Base-by-base conservation (phyloP, 2,888 invertebrate genomes). In the Sthenelais limicola region DNA sequence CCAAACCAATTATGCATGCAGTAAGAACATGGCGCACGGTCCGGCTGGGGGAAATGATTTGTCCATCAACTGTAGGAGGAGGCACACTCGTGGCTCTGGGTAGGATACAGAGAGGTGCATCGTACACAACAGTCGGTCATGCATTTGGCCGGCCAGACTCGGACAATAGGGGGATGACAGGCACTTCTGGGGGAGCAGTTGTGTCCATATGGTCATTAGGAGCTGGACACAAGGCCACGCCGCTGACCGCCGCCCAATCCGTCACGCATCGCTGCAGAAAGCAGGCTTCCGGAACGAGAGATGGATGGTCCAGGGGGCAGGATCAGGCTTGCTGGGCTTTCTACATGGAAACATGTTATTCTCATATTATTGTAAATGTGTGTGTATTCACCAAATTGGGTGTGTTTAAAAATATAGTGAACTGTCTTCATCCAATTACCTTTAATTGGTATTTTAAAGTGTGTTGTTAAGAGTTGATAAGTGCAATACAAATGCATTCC, bases 151-250 rank as follows among this genome's bases (percentile, higher is more conserved):
- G 24, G 38, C 21, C 24, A 43, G n/a, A 26, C 35, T 24, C n/a
- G 21, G 38, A 62, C 62, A 62, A 62, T 62, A 26, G 24, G 35
- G 62, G 24, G 24, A 28, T 62, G 62, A 62, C 62, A 62, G 62
- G 62, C 38, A 35, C 62, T 62, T 62, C 43, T 43, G 62, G 62
- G 18, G 43, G 62, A 43, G 38, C 62, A 62, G 35, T 62, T 62
- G 62, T 62, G 62, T 62, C 62, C 62, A 62, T 62, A 62, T 62
- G 62, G 62, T 62, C 62, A 62, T 62, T 62, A 62, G 24, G 62
- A n/a, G 62, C 38, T 24, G 62, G 62, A 62, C 62, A 62, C 62
- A 62, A 62, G 62, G 62, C 38, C 38, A 38, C 38, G 24, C 38
- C 62, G 62, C 24, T 26, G 62, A 26, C 28, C 62, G 62, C 62